Evolutionary conservation across 2,113 vertebrate genomes (phyloP), one percentile per base, ranked within the genome.

Genomic region (Microcebus jonahi): DNA sequence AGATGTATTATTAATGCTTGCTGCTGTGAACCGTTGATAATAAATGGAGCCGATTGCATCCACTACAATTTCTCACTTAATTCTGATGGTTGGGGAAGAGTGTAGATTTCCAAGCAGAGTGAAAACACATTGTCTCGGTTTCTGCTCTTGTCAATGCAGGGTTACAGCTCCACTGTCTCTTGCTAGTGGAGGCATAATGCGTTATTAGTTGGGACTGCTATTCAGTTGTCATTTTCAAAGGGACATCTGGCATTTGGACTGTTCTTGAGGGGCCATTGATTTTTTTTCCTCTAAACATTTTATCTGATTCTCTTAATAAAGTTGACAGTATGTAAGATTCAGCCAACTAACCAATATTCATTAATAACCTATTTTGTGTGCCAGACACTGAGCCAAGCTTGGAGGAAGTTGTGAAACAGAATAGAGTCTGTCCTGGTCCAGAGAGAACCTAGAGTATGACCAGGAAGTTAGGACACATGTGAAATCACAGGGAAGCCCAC

Each of bases 1-100:
- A 91, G 93, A 95, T 90, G 73, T 67, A 83, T 95, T 90, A 83
- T 96, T 95, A 86, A 95, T 94, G 67, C 59, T 86, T 57, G 65
- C 29, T 76, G 50, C 76, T 81, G 45, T 76, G 76, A 45, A 76
- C 27, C 2, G 15, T n/a, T 94, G 70, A 84, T 90, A 84, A 91
- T 73, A 92, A 95, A 80, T n/a, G 80, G 50, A 90, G 18, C 36
- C n/a, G 85, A 82, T 63, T 2, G 13, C 39, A 77, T n/a, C 79
- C 57, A 76, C 12, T 53, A 53, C 65, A 63, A 70, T 84, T 68
- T 90, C 63, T 94, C 45, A 45, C 42, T 95, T 75, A 80, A 5
- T 84, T 88, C n/a, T 57, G 57, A 48, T 65, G 57, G 34, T 17
- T 80, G 53, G 50, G 59, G 29, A 88, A 48, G 42, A 80, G 27